These are phyloP conservation scores for Lepus timidus DNA, from an alignment of 2,113 vertebrate genomes.

Conservation along the genomic window DNA sequence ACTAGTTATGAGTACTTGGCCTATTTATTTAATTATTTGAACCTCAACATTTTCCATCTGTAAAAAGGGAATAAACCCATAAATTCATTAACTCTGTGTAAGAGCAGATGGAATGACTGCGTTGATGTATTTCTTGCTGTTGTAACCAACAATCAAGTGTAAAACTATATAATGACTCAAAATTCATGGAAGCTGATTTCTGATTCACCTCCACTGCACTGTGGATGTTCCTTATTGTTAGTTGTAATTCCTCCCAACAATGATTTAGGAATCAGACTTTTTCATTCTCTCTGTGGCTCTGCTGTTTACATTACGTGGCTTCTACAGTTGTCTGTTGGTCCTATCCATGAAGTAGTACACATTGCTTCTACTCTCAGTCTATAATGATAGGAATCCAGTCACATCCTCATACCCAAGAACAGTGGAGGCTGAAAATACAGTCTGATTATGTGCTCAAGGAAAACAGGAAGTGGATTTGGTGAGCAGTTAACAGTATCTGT, in stretches of 20 bases:
- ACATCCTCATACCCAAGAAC: not conserved
- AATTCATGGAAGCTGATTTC: not conserved
- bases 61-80: not conserved
- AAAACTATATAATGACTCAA: not conserved
- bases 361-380: not conserved
- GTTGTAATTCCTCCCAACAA: not conserved
- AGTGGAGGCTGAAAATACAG: not conserved
- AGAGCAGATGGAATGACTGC: not conserved
- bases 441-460: not conserved
- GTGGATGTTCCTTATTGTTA: not conserved
- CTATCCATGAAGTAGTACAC: not conserved
- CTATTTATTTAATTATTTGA: slow-evolving; percentile 37
- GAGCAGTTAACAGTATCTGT: not conserved
- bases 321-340: not conserved
- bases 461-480: not conserved
- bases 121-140: not conserved
- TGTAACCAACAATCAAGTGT: not conserved
- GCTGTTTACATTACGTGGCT: not conserved
- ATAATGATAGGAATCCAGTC: not conserved
- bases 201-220: not conserved
- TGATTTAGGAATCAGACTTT: not conserved
- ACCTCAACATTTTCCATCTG: not conserved
- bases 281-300: not conserved
- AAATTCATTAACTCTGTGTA: not conserved
- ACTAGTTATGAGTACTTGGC: not conserved